Base-by-base conservation (phyloP, 1,140 invertebrate species). In the Drosophila persimilis region DNA sequence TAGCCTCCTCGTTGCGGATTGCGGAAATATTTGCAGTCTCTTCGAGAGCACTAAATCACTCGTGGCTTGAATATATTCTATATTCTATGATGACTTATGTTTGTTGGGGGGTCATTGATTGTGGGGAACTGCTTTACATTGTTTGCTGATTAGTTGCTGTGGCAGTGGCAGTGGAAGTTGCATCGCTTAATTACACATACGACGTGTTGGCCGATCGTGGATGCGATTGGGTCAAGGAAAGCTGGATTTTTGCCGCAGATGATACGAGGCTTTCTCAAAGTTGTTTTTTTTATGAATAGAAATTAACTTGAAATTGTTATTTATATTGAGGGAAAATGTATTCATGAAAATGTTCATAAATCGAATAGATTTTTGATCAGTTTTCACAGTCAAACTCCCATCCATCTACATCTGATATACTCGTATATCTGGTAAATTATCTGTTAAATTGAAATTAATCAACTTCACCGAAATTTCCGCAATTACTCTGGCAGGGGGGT, bases 401-500 rank as follows among this genome's bases (percentile, higher is more conserved):
- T 0, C n/a, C 20, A 13, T 55, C 3, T 39, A 11, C 31, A 13
- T 26, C 24, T 26, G 0, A 26, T 17, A 41, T 35, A 24, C 26
- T 9, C 17, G 11, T 41, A 39, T 41, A 13, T 35, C 8, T 41
- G 26, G 45, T 41, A 31, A 45, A 31, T 71, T 4, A 46, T 43
- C 17, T 59, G 35, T 13, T 43, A 47, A 73, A 63, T 77, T 81
- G 73, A 73, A 81, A 65, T 81, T 77, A 79, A 79, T 80, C 54
- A 74, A 63, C 53, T 74, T 4, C 45, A 52, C 44, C 50, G 11
- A 57, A 77, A 65, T 77, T 64, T 59, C 45, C 35, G 52, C 52
- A 81, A 83, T 81, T 81, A 77, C 24, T 41, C 53, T 15, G 54
- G 51, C 58, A 64, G 80, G 80, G 75, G 75, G 80, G 80, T 83